Percentiles rank a stretch among this genome's conserved stretches.
phyloP scores from a whole-genome alignment of 2,797 vertebrate genomes.

The Clamator glandarius region DNA sequence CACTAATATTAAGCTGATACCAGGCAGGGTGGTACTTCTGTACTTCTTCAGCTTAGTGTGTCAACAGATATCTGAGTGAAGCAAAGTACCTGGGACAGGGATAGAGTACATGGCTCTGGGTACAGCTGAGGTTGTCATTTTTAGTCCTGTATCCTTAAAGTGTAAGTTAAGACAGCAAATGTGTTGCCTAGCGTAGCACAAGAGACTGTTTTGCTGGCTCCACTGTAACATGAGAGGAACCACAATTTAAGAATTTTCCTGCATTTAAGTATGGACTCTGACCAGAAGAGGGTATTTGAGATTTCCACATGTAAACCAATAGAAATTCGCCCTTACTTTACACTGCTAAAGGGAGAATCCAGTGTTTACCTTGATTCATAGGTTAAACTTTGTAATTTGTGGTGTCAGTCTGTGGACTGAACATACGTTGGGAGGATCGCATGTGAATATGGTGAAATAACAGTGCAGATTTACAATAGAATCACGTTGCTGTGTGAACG shows the following conservation, averaged over 20 bases:
- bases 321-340: background rate
- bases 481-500: background rate
- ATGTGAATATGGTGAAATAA: background rate
- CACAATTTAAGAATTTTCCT: background rate
- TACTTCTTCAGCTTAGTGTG: no score
- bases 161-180: no score
- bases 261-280: background rate
- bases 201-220: no score
- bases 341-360: accelerated
- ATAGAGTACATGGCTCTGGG: no score
- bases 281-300: no score
- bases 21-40: no score
- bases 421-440: accelerated
- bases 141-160: no score
- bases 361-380: accelerated
- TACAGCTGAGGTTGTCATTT: no score
- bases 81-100: no score
- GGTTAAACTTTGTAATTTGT: background rate
- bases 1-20: no score
- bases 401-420: background rate
- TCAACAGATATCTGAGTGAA: no score
- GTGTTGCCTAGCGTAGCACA: no score
- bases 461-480: accelerated
- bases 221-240: background rate
- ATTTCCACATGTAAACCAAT: accelerated